A percentile compares a stretch with the other conserved stretches of the same genome.
phyloP scores from a whole-genome alignment of 1,140 invertebrate species.

The Drosophila triauraria region DNA sequence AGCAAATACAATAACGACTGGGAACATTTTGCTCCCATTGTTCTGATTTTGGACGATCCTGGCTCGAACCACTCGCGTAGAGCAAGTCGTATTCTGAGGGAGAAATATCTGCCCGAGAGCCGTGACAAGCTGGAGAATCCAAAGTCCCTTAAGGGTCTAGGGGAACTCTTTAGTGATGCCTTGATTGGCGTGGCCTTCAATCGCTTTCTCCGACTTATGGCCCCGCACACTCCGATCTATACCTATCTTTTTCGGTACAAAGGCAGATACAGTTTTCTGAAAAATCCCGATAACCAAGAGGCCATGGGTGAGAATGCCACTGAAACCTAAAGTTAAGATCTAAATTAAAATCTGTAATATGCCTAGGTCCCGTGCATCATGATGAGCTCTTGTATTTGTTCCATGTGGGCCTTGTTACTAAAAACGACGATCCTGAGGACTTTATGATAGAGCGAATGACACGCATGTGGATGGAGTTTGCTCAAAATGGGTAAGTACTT shows the following conservation, averaged over 20 bases:
- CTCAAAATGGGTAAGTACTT: slow-evolving; percentile 84
- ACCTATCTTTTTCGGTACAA: slow-evolving; percentile 87
- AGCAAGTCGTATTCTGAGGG: slow-evolving; percentile 71
- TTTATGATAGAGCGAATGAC: slow-evolving; percentile 85
- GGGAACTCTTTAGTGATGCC: slow-evolving; percentile 86
- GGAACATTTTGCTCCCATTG: slow-evolving; percentile 86
- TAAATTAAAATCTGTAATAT: background rate
- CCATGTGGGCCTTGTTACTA: slow-evolving; percentile 81
- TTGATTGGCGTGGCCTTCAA: slow-evolving; percentile 86
- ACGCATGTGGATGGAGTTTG: slow-evolving; percentile 86
- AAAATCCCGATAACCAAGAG: slow-evolving; percentile 84
- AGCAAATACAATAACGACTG: slow-evolving; percentile 85
- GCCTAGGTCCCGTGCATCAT: slow-evolving; percentile 87
- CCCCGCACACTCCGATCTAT: slow-evolving; percentile 85
- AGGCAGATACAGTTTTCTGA: slow-evolving; percentile 86
- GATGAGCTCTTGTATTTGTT: slow-evolving; percentile 89
- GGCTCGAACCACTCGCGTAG: slow-evolving; percentile 84
- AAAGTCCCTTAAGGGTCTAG: slow-evolving; percentile 50
- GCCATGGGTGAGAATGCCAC: slow-evolving; percentile 77
- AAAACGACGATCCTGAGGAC: slow-evolving; percentile 85
- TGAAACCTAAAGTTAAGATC: too few species aligned
- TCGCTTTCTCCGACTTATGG: slow-evolving; percentile 85
- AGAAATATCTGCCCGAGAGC: slow-evolving; percentile 54
- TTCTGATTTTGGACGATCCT: slow-evolving; percentile 87
- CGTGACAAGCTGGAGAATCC: slow-evolving; percentile 36